phyloP scores from a whole-genome alignment of 2,113 vertebrate genomes.

The Crotalus tigris region DNA sequence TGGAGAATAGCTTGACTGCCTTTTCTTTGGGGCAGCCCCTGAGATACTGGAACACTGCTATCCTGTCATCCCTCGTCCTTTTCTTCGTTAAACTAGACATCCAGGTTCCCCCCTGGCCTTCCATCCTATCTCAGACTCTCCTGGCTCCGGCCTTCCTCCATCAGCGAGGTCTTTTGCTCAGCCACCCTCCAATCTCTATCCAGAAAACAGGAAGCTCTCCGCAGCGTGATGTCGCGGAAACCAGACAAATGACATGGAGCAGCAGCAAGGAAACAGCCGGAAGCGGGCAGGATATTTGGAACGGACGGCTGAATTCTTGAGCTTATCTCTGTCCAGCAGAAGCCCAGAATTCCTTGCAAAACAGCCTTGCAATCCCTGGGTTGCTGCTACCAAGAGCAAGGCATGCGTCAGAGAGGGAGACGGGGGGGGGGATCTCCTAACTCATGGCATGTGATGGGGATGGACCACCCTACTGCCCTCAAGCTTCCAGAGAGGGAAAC shows the following conservation, averaged over 20 bases:
- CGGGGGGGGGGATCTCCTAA: not conserved
- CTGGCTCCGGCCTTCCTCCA: constrained; percentile 47
- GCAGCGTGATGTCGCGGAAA: constrained; percentile 61
- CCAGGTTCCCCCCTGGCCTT: not conserved
- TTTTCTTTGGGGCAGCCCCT: not conserved
- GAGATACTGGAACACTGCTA: not conserved
- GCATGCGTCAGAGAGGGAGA: not conserved
- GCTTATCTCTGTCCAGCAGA: constrained; percentile 70
- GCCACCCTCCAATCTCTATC: constrained; percentile 10
- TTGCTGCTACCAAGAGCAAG: not conserved
- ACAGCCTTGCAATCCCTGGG: constrained; percentile 40
- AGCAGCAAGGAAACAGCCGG: constrained; percentile 65
- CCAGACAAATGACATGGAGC: constrained; percentile 64
- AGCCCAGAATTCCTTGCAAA: constrained; percentile 63
- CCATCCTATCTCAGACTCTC: not conserved
- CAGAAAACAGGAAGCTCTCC: constrained; percentile 64
- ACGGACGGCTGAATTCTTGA: constrained; percentile 63
- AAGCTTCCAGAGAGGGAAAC: not conserved
- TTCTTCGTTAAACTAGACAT: too few species aligned
- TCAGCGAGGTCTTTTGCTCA: not conserved
- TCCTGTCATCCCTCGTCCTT: not conserved
- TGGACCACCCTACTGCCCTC: not conserved
- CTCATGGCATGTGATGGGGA: not conserved
- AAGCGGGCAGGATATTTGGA: constrained; percentile 72
- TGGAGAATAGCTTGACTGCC: not conserved